Percentiles rank a stretch among this genome's conserved stretches.
These are phyloP conservation scores for Chloropsis hardwickii DNA, from an alignment of 2,113 vertebrate genomes.

Conservation along the genomic window DNA sequence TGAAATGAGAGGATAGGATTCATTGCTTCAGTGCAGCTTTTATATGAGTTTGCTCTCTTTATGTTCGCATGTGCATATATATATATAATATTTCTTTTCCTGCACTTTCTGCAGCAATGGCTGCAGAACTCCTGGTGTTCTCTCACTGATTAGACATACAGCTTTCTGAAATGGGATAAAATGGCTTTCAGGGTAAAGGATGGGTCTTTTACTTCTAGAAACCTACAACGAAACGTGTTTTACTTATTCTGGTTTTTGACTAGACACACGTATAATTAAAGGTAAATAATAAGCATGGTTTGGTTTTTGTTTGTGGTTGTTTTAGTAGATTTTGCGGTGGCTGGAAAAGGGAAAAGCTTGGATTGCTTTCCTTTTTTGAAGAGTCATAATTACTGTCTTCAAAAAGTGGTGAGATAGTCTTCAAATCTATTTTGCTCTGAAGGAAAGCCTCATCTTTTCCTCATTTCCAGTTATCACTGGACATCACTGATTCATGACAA, in stretches of 20 bases:
- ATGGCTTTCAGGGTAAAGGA: background rate
- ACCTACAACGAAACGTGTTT: background rate
- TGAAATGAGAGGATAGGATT: constrained; percentile 33
- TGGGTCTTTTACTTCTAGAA: background rate
- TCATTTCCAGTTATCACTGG: background rate
- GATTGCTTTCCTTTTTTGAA: background rate
- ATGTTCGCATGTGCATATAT: background rate
- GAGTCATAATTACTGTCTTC: background rate
- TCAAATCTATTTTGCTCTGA: background rate
- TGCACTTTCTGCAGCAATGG: background rate
- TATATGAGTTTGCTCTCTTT: constrained; percentile 1
- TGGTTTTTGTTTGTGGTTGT: background rate
- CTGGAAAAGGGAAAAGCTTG: background rate
- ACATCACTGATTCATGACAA: background rate
- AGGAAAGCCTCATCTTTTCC: background rate
- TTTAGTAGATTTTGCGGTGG: background rate
- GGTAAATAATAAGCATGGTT: background rate
- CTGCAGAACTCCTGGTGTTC: background rate
- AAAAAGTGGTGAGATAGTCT: background rate
- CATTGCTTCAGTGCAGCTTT: constrained; percentile 39
- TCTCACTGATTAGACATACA: constrained; percentile 22
- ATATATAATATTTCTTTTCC: background rate
- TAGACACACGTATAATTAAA: background rate
- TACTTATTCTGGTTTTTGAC: background rate
- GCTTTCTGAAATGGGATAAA: constrained; percentile 5